phyloP scores from a whole-genome alignment of 2,888 invertebrate species.

The Anorthoa munda region DNA sequence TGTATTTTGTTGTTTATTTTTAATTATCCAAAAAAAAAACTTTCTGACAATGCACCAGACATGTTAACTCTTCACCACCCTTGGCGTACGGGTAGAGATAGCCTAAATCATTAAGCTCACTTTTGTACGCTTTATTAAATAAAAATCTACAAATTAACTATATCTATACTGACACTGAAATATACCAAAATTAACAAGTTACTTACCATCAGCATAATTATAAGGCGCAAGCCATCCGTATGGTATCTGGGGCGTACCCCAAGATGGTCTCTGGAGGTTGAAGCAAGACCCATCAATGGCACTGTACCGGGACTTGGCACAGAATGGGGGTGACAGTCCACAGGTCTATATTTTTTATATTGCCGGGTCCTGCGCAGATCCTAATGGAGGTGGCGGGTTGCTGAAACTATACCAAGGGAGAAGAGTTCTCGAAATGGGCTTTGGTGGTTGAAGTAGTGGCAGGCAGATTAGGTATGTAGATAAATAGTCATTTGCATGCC shows the following conservation, averaged over 20 bases:
- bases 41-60: too few species aligned
- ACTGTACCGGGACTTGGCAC: constrained; percentile 92
- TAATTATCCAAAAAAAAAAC: too few species aligned
- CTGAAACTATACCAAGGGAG: constrained; percentile 78
- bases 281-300: constrained; percentile 98
- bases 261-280: constrained; percentile 95
- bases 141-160: too few species aligned
- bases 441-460: neutral
- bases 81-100: too few species aligned
- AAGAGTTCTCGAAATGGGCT: neutral
- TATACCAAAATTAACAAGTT: neutral
- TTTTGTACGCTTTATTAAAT: too few species aligned
- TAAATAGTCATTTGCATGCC: constrained; percentile 3
- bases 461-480: neutral
- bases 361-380: constrained; percentile 84
- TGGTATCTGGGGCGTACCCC: constrained; percentile 95
- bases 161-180: too few species aligned
- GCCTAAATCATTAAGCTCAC: too few species aligned
- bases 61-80: too few species aligned
- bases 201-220: constrained; percentile 93
- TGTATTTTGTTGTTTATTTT: too few species aligned
- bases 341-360: constrained; percentile 87
- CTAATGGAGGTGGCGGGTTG: constrained; percentile 85
- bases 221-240: constrained; percentile 92
- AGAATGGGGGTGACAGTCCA: constrained; percentile 86